These are phyloP conservation scores for Drosophila neonasuta DNA, from an alignment of 2,888 invertebrate genomes.

Conservation along the genomic window DNA sequence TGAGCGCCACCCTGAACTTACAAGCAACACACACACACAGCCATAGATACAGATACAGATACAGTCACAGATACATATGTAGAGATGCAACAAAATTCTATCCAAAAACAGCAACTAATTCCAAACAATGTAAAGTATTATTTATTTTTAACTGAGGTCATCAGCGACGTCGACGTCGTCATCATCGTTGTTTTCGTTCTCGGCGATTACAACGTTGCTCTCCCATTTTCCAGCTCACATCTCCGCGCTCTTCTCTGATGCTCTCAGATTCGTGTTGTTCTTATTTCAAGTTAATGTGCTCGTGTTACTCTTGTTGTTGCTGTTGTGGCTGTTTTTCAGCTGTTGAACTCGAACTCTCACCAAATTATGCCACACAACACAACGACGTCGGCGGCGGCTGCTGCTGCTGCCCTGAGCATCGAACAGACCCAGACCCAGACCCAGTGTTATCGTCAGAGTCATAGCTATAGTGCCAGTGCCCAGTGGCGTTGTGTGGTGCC, in stretches of 20 bases:
- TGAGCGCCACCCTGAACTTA: slow-evolving; percentile 77
- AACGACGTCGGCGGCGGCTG: slow-evolving; percentile 25
- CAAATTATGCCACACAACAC: slow-evolving; percentile 75
- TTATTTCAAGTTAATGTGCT: slow-evolving; percentile 74
- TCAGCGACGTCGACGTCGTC: slow-evolving; percentile 53
- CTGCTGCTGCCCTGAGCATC: slow-evolving; percentile 10
- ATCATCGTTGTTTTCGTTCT: slow-evolving; percentile 37
- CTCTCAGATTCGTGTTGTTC: slow-evolving; percentile 59
- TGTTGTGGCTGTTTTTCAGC: slow-evolving; percentile 65
- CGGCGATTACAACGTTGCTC: slow-evolving; percentile 57
- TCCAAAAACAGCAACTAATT: slow-evolving; percentile 74
- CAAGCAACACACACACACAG: slow-evolving; percentile 22
- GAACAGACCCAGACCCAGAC: slow-evolving; percentile 46
- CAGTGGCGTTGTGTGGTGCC: slow-evolving; percentile 54
- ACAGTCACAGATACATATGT: slow-evolving; percentile 18
- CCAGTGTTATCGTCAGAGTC: slow-evolving; percentile 44
- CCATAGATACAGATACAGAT: slow-evolving; percentile 11
- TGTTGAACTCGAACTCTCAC: slow-evolving; percentile 78
- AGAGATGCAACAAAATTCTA: slow-evolving; percentile 51
- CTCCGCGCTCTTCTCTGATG: slow-evolving; percentile 18
- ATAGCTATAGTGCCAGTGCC: slow-evolving; percentile 37
- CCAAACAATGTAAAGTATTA: slow-evolving; percentile 77
- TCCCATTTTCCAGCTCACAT: slow-evolving; percentile 12
- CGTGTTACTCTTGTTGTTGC: slow-evolving; percentile 35
- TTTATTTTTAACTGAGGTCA: slow-evolving; percentile 78